These are phyloP conservation scores for Hippoglossus stenolepis DNA, from an alignment of 2,113 vertebrate genomes.

Conservation along the genomic window DNA sequence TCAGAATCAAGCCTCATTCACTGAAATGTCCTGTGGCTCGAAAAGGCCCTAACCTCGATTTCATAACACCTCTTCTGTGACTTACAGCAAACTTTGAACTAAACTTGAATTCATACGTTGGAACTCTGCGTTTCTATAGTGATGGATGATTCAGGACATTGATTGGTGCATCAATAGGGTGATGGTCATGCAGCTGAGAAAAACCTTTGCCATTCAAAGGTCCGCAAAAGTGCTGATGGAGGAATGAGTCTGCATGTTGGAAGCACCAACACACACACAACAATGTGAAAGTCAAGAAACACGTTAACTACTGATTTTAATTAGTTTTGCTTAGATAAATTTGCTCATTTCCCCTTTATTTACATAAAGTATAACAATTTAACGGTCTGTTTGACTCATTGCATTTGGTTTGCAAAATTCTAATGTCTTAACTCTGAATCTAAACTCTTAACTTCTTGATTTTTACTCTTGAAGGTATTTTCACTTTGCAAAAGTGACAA, in stretches of 20 bases:
- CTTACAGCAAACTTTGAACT: constrained; percentile 3
- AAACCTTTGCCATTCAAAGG: constrained; percentile 43
- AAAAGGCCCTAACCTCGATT: too few relatives aligned
- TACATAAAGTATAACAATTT: neutral
- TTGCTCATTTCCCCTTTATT: too few relatives aligned
- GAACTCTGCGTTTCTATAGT: constrained; percentile 28
- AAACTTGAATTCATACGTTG: neutral
- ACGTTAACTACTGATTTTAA: neutral
- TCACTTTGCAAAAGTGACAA: neutral
- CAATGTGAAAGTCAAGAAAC: neutral
- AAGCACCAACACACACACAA: neutral
- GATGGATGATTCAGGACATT: constrained; percentile 58
- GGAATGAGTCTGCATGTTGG: constrained; percentile 39
- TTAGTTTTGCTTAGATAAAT: too few relatives aligned
- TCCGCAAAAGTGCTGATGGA: constrained; percentile 63
- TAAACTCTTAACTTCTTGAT: neutral
- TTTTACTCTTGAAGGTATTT: neutral
- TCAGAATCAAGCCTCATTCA: too few relatives aligned
- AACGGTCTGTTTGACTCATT: neutral
- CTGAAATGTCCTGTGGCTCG: too few relatives aligned
- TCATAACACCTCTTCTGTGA: neutral
- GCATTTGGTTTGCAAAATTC: neutral
- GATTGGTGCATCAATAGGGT: constrained; percentile 58
- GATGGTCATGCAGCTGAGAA: constrained; percentile 36
- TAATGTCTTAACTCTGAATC: too few relatives aligned